Evolutionary conservation across 2,888 invertebrate genomes (phyloP).

Genomic region (Dorcus parallelipipedus): DNA sequence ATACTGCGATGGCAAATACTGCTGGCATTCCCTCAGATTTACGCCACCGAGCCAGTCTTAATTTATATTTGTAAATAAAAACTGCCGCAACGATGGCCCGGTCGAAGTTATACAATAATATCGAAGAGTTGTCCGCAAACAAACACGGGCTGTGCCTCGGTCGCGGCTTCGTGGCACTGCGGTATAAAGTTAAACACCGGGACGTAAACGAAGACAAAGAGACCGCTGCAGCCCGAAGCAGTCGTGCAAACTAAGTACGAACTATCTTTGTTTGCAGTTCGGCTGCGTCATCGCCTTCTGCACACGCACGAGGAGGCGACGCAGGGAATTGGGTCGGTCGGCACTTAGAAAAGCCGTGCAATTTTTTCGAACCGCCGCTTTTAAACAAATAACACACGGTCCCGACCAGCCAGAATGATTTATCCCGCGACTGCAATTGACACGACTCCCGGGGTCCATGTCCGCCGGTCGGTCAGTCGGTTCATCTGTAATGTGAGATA

Average conservation of each 20-base stretch:
- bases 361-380: neutral
- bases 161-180: constrained; percentile 30
- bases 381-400: constrained; percentile 18
- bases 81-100: constrained; percentile 7
- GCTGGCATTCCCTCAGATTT: constrained; percentile 23
- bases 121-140: constrained; percentile 20
- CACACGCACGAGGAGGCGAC: no score
- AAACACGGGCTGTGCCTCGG: constrained; percentile 22
- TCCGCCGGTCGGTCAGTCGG: constrained; percentile 21
- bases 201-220: constrained; percentile 45
- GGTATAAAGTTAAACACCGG: constrained; percentile 47
- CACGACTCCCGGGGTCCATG: constrained; percentile 19
- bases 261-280: constrained; percentile 37
- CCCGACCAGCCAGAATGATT: constrained; percentile 24
- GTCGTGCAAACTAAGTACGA: constrained; percentile 43
- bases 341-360: no score
- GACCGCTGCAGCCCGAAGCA: constrained; percentile 37
- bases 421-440: constrained; percentile 30
- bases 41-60: constrained; percentile 3
- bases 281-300: neutral
- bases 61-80: constrained; percentile 12
- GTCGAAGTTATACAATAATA: constrained; percentile 7
- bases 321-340: no score
- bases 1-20: constrained; percentile 38
- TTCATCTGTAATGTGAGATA: constrained; percentile 36